These are phyloP conservation scores for Todiramphus chloris DNA, from an alignment of 2,113 vertebrate genomes.

Conservation along the genomic window DNA sequence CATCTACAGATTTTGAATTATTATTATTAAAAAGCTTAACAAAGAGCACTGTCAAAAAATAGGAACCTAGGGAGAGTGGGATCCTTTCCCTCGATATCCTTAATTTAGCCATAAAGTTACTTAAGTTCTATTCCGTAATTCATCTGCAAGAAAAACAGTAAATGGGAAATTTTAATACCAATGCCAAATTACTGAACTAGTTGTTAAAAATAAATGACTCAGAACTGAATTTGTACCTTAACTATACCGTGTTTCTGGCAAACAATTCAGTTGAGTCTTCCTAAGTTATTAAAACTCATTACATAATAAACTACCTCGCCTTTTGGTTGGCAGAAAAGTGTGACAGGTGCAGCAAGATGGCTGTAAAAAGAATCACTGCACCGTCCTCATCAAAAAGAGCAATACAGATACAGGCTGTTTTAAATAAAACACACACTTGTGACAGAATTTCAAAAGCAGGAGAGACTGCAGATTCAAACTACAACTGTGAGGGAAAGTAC, in stretches of 20 bases:
- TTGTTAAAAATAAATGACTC: not conserved
- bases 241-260: not conserved
- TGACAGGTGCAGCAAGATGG: not conserved
- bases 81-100: not conserved
- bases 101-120: not conserved
- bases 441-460: not conserved
- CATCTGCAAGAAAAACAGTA: not conserved
- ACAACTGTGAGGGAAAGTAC: not conserved
- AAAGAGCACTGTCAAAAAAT: not conserved
- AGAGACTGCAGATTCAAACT: not conserved
- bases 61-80: not conserved
- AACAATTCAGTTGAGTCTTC: not conserved
- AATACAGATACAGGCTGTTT: not conserved
- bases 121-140: not conserved
- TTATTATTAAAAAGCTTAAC: slow-evolving; percentile 7
- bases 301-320: not conserved
- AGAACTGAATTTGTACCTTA: not conserved
- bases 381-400: not conserved
- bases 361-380: not conserved
- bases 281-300: not conserved
- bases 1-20: not conserved
- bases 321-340: not conserved
- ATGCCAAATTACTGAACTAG: not conserved
- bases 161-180: not conserved
- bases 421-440: not conserved